Base-by-base conservation (phyloP, 2,797 vertebrate species). In the Bradypus variegatus region DNA sequence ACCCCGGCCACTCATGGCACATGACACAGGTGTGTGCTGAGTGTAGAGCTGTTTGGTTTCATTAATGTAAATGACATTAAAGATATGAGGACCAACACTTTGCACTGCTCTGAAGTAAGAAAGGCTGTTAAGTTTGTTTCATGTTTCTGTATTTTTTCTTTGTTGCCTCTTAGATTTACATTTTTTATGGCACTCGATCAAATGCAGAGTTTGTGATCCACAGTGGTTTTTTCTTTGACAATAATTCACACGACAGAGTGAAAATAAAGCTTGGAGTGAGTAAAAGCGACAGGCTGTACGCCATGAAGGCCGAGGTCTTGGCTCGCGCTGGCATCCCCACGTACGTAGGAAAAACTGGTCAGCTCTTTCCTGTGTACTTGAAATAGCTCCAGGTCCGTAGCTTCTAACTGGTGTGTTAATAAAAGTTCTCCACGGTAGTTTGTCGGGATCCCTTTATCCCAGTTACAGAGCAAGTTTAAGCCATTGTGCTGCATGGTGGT, bases 231-330 rank as follows among this genome's bases (percentile, higher is more conserved):
- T 99, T 99, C 98, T 99, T 98, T 97, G 98, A 99, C 97, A 98
- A 98, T 97, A 99, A 99, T 95, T 98, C 98, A 95, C 99, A 99
- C 90, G 99, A 99, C 98, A 98, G 99, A 97, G 99, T 99, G 96
- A 99, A 99, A 98, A 99, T 99, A 97, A 99, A 99, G 97, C 98
- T 99, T 86, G 99, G 99, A 84, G 98, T 99, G 97, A 99, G 99
- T 96, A 99, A 99, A 97, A 99, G 99, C 73, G 99, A 99, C 95
- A 98, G 99, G 83, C 98, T 99, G 48, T 99, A 99, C 86, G 98
- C 99, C 97, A 99, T 99, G 99, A 99, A 99, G 98, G 99, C 99
- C 6, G 99, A 99, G 97, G 98, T 99, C 95, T 96, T 99, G 97
- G 98, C 99, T 8, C 98, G 99, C 31, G 99, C 99, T 8, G 99